These are phyloP conservation scores for Trididemnum clinides DNA, from an alignment of 23 tunicate species.

Conservation along the genomic window DNA sequence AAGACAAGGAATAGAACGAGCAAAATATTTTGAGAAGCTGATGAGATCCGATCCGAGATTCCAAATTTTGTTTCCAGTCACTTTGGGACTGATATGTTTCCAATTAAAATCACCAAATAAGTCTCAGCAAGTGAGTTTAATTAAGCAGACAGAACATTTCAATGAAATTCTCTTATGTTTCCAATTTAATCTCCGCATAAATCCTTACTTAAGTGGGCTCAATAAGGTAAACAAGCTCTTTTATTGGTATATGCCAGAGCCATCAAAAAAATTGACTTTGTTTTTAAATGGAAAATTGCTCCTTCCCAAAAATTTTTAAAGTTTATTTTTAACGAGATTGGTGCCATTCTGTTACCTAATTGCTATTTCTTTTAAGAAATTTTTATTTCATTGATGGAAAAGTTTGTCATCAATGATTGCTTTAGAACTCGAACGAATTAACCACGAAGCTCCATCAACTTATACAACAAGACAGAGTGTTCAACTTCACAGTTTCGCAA, in stretches of 20 bases:
- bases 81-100: conserved; percentile 72
- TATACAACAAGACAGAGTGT: conserved; percentile 13
- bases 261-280: too few relatives aligned
- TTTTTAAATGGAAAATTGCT: too few relatives aligned
- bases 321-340: too few relatives aligned
- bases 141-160: neutral
- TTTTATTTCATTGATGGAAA: too few relatives aligned
- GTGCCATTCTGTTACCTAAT: too few relatives aligned
- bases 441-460: neutral
- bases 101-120: conserved; percentile 5
- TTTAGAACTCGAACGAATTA: neutral
- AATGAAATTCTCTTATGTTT: too few relatives aligned
- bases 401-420: neutral
- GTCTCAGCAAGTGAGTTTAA: neutral
- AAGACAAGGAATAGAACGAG: conserved; percentile 33
- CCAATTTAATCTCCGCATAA: too few relatives aligned
- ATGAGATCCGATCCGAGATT: conserved; percentile 49
- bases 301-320: too few relatives aligned
- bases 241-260: too few relatives aligned
- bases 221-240: too few relatives aligned
- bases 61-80: conserved; percentile 57
- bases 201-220: too few relatives aligned
- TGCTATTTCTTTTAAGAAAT: too few relatives aligned
- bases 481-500: neutral
- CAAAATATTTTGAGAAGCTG: conserved; percentile 42